Conservation (phyloP, 2,888 invertebrate species). For the Idaea straminata region DNA sequence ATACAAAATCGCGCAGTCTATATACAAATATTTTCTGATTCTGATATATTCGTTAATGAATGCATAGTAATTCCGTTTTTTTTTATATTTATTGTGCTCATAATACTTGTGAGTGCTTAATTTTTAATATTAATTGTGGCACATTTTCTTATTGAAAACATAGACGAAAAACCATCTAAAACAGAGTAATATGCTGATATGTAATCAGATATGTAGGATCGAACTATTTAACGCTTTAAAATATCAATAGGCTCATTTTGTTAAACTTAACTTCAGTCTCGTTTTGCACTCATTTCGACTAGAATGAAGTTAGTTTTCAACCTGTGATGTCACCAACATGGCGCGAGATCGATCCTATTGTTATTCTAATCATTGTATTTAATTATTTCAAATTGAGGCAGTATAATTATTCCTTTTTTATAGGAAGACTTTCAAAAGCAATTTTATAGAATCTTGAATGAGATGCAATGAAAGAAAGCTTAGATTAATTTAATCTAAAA, state of each 20-base stretch:
- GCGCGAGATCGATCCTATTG: not conserved
- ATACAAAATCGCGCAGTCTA: too few relatives aligned
- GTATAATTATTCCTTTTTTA: not conserved
- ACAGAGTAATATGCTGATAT: not conserved
- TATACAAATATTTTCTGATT: too few relatives aligned
- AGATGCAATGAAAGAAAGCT: conserved; percentile 22
- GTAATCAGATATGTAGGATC: not conserved
- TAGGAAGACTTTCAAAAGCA: not conserved
- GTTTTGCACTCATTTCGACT: too few relatives aligned
- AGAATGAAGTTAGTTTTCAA: too few relatives aligned
- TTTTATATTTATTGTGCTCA: not conserved
- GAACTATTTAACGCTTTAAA: not conserved
- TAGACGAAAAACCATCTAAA: not conserved
- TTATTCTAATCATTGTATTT: not conserved
- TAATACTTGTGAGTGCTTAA: not conserved
- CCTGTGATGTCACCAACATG: not conserved
- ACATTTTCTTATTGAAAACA: not conserved
- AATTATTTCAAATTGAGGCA: not conserved
- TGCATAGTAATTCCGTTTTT: not conserved
- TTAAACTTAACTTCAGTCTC: too few relatives aligned
- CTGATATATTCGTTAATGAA: not conserved
- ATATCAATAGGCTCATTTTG: not conserved
- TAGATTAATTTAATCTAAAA: conserved; percentile 32
- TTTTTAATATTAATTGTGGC: not conserved
- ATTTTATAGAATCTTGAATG: not conserved